A percentile compares a stretch with the other conserved stretches of the same genome.
phyloP scores from a whole-genome alignment of 2,797 vertebrate species.

The Cuculus canorus region DNA sequence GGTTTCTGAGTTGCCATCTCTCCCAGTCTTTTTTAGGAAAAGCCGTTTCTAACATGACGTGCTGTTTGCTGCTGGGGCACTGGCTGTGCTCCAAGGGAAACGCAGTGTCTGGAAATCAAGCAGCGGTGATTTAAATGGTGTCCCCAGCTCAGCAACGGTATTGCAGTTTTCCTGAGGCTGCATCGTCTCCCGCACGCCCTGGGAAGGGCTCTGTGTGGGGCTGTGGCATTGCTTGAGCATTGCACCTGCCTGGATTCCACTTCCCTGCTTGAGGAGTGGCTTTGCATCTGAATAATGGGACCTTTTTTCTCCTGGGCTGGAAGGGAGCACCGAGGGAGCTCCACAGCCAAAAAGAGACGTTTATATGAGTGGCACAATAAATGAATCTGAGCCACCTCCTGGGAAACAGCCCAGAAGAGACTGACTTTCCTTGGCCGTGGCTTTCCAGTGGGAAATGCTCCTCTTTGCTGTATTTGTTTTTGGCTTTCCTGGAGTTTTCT shows the following conservation, averaged over 20 bases:
- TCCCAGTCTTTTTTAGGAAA: not conserved
- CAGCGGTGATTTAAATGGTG: not conserved
- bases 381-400: not conserved
- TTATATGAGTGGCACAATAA: not conserved
- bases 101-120: no score
- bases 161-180: not conserved
- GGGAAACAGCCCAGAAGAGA: conserved; percentile 14
- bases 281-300: not conserved
- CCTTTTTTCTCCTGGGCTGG: not conserved
- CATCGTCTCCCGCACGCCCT: not conserved
- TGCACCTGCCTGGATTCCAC: accelerated
- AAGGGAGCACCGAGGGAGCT: not conserved
- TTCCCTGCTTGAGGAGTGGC: not conserved
- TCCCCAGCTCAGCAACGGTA: not conserved
- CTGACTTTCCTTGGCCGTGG: not conserved
- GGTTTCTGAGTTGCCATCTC: no score
- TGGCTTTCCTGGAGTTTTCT: conserved; percentile 25
- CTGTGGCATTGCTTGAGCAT: not conserved
- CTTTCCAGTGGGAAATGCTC: conserved; percentile 10
- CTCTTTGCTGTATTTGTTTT: conserved; percentile 1
- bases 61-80: not conserved
- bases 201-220: not conserved
- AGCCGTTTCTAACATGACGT: not conserved
- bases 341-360: not conserved
- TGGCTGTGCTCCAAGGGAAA: not conserved